phyloP scores from a whole-genome alignment of 2,797 vertebrate genomes.

The Channallabes apus region DNA sequence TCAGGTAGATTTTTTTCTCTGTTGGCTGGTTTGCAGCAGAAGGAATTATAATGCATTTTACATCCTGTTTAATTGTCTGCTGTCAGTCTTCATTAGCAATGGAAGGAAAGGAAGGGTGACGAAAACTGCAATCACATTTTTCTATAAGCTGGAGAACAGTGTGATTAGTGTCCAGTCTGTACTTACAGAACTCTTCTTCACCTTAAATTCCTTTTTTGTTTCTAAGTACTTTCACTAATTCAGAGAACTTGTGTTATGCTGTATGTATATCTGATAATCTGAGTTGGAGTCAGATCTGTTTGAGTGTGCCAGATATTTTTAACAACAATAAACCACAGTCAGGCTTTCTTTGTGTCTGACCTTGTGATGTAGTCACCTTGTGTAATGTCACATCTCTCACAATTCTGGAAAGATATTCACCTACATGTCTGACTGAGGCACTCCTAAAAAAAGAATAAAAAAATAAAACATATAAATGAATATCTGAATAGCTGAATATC shows the following conservation, averaged over 20 bases:
- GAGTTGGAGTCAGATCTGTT: conserved; percentile 9
- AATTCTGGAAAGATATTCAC: too few species aligned
- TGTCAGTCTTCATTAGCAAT: neutral
- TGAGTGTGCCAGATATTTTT: neutral
- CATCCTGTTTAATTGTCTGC: neutral
- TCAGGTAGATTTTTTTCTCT: neutral
- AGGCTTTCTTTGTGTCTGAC: conserved; percentile 9
- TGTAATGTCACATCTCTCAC: neutral
- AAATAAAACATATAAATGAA: neutral
- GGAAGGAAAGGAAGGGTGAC: neutral
- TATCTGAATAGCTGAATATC: neutral
- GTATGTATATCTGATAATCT: neutral
- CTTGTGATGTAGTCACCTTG: neutral
- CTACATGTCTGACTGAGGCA: too few species aligned
- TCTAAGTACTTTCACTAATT: neutral
- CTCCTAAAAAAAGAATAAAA: neutral
- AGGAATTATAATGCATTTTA: neutral
- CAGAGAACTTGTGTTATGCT: neutral
- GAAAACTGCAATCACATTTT: neutral
- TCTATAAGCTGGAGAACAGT: neutral
- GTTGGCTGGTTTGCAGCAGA: neutral
- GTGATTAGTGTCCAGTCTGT: neutral
- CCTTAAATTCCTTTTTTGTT: too few species aligned
- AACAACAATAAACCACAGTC: neutral
- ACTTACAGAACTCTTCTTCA: neutral